These are phyloP conservation scores for Arizona elegans DNA, from an alignment of 2,113 vertebrate species.

Conservation along the genomic window DNA sequence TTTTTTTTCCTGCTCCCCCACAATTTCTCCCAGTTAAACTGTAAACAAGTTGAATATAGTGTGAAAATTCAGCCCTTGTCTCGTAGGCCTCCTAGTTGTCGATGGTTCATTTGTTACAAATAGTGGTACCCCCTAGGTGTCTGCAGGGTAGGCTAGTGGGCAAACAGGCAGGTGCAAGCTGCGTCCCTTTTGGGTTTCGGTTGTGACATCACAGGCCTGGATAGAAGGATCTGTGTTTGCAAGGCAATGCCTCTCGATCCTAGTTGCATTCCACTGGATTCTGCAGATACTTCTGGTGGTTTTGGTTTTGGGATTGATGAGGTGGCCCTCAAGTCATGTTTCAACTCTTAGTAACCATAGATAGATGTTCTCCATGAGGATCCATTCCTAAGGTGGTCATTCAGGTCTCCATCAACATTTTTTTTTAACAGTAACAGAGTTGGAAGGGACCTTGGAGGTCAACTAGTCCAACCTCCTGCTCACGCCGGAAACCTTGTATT, in stretches of 20 bases:
- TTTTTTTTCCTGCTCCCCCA: not conserved
- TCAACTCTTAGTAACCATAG: not conserved
- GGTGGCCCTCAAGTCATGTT: not conserved
- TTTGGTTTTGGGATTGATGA: not conserved
- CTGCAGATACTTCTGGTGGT: not conserved
- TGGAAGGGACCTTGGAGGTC: too few relatives aligned
- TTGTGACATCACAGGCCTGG: not conserved
- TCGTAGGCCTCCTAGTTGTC: not conserved
- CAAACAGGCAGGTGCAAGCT: not conserved
- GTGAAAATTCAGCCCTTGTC: not conserved
- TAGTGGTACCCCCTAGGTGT: not conserved
- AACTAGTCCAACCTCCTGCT: too few relatives aligned
- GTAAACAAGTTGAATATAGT: not conserved
- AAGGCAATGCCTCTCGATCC: not conserved
- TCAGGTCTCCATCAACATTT: not conserved
- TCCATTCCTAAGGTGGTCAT: not conserved
- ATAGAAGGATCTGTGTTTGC: not conserved
- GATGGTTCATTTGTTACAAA: not conserved
- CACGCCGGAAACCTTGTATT: too few relatives aligned
- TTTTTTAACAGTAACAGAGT: too few relatives aligned
- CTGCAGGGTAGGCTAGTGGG: not conserved
- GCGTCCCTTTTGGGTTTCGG: not conserved
- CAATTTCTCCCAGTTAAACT: not conserved
- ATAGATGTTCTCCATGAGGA: not conserved
- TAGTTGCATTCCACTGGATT: not conserved